phyloP scores from a whole-genome alignment of 2,113 vertebrate genomes.

The Syngnathoides biaculeatus region DNA sequence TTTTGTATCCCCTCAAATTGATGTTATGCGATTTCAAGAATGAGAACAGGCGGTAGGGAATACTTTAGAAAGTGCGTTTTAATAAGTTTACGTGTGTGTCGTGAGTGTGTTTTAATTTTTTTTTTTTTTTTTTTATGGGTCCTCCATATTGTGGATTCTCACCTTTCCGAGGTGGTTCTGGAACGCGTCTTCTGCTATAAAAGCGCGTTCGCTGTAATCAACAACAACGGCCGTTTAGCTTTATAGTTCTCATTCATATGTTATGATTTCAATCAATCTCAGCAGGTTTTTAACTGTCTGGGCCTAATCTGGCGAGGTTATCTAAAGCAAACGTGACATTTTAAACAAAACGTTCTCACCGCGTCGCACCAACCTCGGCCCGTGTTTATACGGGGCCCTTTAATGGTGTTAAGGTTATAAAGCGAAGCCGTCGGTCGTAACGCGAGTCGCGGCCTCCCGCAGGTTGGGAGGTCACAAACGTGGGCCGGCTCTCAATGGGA shows the following conservation, averaged over 20 bases:
- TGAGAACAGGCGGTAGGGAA: too few relatives aligned
- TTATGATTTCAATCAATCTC: constrained; percentile 17
- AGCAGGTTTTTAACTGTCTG: not conserved
- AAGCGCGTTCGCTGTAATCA: not conserved
- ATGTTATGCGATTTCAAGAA: too few relatives aligned
- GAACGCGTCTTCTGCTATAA: not conserved
- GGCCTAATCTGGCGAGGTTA: constrained; percentile 11
- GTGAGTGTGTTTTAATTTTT: too few relatives aligned
- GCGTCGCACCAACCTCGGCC: constrained; percentile 18
- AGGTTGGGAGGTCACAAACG: constrained; percentile 48
- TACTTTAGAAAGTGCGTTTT: too few relatives aligned
- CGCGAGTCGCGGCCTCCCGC: constrained; percentile 48
- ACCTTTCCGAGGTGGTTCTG: too few relatives aligned
- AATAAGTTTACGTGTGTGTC: too few relatives aligned
- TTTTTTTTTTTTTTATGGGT: too few relatives aligned
- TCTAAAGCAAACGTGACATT: constrained; percentile 34
- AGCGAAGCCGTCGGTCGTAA: constrained; percentile 53
- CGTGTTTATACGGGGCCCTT: constrained; percentile 41
- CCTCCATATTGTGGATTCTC: too few relatives aligned
- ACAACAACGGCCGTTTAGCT: not conserved
- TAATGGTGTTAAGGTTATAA: constrained; percentile 53
- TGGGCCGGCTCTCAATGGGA: constrained; percentile 57
- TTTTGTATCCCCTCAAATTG: too few relatives aligned
- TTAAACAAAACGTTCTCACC: constrained; percentile 24
- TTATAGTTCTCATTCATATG: not conserved